These are phyloP conservation scores for Chiloscyllium punctatum DNA, from an alignment of 2,797 vertebrate species.

Conservation along the genomic window DNA sequence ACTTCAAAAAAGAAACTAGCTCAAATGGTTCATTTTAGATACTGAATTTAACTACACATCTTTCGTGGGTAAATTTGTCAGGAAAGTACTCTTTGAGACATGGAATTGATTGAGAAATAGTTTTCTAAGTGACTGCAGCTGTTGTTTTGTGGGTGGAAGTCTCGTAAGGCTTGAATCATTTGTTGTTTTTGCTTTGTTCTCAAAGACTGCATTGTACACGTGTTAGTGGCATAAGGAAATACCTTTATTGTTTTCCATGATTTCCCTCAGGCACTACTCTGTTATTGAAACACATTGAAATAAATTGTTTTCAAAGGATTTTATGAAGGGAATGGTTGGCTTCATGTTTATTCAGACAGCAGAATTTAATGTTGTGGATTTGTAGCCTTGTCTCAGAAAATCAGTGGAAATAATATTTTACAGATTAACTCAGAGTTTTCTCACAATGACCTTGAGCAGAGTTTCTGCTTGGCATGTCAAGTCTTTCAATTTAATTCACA, in stretches of 20 bases:
- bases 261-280: slow-evolving; percentile 18
- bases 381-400: neutral
- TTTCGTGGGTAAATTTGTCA: slow-evolving; percentile 30
- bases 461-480: neutral
- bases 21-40: slow-evolving; percentile 13
- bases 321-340: neutral
- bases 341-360: neutral
- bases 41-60: neutral
- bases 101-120: slow-evolving; percentile 23
- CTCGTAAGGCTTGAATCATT: slow-evolving; percentile 24
- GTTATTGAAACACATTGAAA: slow-evolving; percentile 19
- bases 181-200: slow-evolving; percentile 33
- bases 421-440: neutral
- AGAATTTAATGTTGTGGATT: neutral
- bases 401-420: neutral
- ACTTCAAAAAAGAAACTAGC: neutral
- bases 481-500: neutral
- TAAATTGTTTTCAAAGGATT: slow-evolving; percentile 18
- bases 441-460: neutral
- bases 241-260: slow-evolving; percentile 22
- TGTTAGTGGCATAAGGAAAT: neutral
- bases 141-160: slow-evolving; percentile 28
- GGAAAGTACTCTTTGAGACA: slow-evolving; percentile 10
- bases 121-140: slow-evolving; percentile 26
- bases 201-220: slow-evolving; percentile 6